Base-by-base conservation (phyloP, 1,140 invertebrate species). In the Plutomurus gul region DNA sequence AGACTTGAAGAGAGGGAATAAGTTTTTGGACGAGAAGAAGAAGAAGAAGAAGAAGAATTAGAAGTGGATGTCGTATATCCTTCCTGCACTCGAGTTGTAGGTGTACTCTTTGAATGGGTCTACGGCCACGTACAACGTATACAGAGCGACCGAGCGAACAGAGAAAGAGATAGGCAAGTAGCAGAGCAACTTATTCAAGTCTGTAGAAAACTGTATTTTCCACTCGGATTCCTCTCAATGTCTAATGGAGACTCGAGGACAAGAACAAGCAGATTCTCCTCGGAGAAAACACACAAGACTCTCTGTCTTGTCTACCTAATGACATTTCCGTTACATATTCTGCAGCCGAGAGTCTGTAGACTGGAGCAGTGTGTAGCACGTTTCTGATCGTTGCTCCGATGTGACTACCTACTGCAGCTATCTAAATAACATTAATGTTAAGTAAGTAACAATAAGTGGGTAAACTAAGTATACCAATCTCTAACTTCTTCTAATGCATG, bases 121-220 rank as follows among this genome's bases (percentile, higher is more conserved):
- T n/a, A n/a, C n/a, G n/a, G n/a, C n/a, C n/a, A n/a, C n/a, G n/a
- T n/a, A n/a, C n/a, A n/a, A n/a, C n/a, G 39, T n/a, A 43, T n/a
- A 43, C 7, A 43, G 10, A 43, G 2, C 11, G 47, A 51, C 20
- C 20, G 25, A 51, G 47, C 46, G 46, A 22, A 51, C 43, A 47
- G 43, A 47, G 43, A 11, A 36, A 1, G 36, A 65, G 27, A 33
- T 33, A 65, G 56, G 27, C 27, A 33, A n/a, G n/a, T n/a, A n/a
- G n/a, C n/a, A n/a, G n/a, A n/a, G n/a, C 22, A 65, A 65, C 27
- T 65, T 25, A 65, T 30, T 65, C 36, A 65, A 65, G 56, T 65
- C 30, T 30, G 56, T 65, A 65, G 56, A 65, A 65, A 65, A 65
- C 56, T 65, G 25, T 65, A 65, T 65, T 65, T 65, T 65, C 56